Conservation (phyloP, 1,140 invertebrate species). For the Drosophila athabasca region DNA sequence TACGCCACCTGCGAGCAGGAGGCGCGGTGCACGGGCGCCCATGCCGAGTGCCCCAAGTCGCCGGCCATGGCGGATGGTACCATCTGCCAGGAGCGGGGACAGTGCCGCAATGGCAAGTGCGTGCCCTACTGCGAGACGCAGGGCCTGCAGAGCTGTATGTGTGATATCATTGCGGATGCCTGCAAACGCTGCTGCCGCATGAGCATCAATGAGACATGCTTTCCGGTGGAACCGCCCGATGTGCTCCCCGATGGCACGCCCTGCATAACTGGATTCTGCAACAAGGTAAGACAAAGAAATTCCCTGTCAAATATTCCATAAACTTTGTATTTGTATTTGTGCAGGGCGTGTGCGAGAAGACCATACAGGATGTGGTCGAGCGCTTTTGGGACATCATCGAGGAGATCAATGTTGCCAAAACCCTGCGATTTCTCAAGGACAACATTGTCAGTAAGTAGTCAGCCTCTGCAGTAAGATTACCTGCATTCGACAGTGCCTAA, state of each 20-base stretch:
- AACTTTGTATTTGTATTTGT: slow-evolving; percentile 27
- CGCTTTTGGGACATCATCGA: slow-evolving; percentile 98
- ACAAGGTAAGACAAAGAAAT: slow-evolving; percentile 85
- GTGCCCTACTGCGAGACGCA: slow-evolving; percentile 96
- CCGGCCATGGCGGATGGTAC: slow-evolving; percentile 94
- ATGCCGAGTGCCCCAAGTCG: slow-evolving; percentile 87
- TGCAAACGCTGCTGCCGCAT: slow-evolving; percentile 91
- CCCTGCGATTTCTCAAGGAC: slow-evolving; percentile 92
- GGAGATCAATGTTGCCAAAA: slow-evolving; percentile 97
- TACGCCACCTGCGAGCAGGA: slow-evolving; percentile 95
- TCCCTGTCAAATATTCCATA: too few relatives aligned
- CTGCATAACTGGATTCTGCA: slow-evolving; percentile 98
- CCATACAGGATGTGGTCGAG: slow-evolving; percentile 96
- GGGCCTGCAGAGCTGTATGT: slow-evolving; percentile 96
- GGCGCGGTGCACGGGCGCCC: slow-evolving; percentile 89
- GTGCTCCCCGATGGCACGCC: slow-evolving; percentile 96
- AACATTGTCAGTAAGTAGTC: slow-evolving; percentile 91
- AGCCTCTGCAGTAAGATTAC: too few relatives aligned
- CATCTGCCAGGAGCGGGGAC: slow-evolving; percentile 93
- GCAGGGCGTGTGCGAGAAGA: slow-evolving; percentile 96
- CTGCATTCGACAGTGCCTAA: background rate
- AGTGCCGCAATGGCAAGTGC: slow-evolving; percentile 93
- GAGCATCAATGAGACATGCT: slow-evolving; percentile 95
- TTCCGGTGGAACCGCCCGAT: slow-evolving; percentile 93
- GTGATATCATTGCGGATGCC: slow-evolving; percentile 91